Evolutionary conservation across 2,888 invertebrate genomes (phyloP), one percentile per base, ranked within the genome.

Genomic region (Phymatocera aterrima): DNA sequence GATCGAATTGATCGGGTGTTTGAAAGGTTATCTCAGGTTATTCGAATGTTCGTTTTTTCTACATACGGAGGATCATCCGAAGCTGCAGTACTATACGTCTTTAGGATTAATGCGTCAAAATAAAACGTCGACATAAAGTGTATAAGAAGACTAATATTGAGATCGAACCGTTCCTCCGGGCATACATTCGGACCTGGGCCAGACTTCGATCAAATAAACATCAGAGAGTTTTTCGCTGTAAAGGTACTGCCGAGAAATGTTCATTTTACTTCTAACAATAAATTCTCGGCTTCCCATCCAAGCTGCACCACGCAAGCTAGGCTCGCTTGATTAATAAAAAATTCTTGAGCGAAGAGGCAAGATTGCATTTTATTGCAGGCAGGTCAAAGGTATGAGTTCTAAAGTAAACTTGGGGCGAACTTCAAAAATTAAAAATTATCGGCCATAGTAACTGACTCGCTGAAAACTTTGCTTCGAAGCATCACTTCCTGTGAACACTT

Each of bases 131-230:
- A 28, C 12, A 10, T 28, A 28, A 3, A 57, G 57, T 57, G 57
- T 57, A 28, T 24, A 57, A 57, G 10, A 28, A 57, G 3, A 24
- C 12, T 28, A 15, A 57, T 10, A 24, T 15, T 12, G 15, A 40
- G 43, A 43, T 24, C 46, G 18, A 46, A 46, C 28, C 43, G 68
- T n/a, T 64, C 34, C 37, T 64, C 6, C n/a, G 51, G 40, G 8
- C 18, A 12, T 18, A 43, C 34, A 28, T 68, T 43, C 46, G 24
- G 24, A 46, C 68, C 40, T n/a, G 24, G 28, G 21, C 61, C 37
- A 37, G 37, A 37, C 61, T 64, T 37, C 28, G 40, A 68, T 68
- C 24, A 68, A 68, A 46, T 68, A 43, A 68, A 68, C 46, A 68
- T 46, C n/a, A 37, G 1, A 46, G 43, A 12, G 18, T 51, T 43